phyloP scores from a whole-genome alignment of 2,888 invertebrate species.

The Amiota minor region DNA sequence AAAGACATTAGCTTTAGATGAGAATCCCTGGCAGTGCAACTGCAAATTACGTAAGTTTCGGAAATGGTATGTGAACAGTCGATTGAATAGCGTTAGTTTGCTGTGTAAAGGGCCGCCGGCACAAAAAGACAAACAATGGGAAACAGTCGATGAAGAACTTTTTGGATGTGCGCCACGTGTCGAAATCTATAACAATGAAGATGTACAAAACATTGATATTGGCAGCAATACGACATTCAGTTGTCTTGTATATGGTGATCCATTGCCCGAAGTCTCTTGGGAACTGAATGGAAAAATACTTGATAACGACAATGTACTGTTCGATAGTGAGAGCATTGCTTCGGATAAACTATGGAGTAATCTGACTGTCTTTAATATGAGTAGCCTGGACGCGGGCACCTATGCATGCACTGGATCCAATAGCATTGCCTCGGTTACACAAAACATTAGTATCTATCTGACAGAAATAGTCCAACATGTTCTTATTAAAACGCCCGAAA shows the following conservation, averaged over 20 bases:
- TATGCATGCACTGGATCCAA: slow-evolving; percentile 80
- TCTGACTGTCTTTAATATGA: slow-evolving; percentile 86
- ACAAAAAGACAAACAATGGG: slow-evolving; percentile 83
- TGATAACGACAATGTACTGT: slow-evolving; percentile 75
- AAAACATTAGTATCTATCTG: slow-evolving; percentile 78
- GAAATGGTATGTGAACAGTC: slow-evolving; percentile 86
- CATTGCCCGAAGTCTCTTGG: slow-evolving; percentile 88
- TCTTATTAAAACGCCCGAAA: slow-evolving; percentile 80
- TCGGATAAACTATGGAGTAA: slow-evolving; percentile 81
- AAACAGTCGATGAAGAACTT: slow-evolving; percentile 81
- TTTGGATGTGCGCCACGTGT: slow-evolving; percentile 89
- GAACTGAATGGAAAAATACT: slow-evolving; percentile 82
- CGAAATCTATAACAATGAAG: slow-evolving; percentile 76
- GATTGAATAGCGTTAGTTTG: slow-evolving; percentile 84
- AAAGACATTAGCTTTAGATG: slow-evolving; percentile 86
- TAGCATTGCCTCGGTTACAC: slow-evolving; percentile 74
- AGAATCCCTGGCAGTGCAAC: slow-evolving; percentile 93
- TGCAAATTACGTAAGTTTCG: slow-evolving; percentile 88
- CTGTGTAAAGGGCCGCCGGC: slow-evolving; percentile 82
- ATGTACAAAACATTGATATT: slow-evolving; percentile 80
- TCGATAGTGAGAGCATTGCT: slow-evolving; percentile 71
- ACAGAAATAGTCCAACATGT: slow-evolving; percentile 78
- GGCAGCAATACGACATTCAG: slow-evolving; percentile 88
- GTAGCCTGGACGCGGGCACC: slow-evolving; percentile 86
- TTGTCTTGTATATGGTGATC: slow-evolving; percentile 87